phyloP scores from a whole-genome alignment of 2,797 vertebrate species.

The Rhynchotus rufescens region DNA sequence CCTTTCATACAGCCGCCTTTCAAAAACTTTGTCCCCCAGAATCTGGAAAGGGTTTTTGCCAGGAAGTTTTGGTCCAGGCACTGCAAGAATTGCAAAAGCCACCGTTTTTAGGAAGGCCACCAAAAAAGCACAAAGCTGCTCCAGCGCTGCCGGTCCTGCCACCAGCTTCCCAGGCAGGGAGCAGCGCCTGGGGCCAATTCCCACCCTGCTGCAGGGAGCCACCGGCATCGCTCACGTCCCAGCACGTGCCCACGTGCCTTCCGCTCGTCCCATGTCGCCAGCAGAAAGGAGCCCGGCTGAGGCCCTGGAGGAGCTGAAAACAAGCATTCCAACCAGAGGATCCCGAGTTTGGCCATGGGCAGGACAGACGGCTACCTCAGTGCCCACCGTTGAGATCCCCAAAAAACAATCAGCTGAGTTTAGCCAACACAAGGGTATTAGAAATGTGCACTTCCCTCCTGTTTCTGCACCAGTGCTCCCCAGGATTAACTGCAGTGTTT shows the following conservation, averaged over 20 bases:
- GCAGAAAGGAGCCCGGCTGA: fast-evolving
- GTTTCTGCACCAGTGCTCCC: background rate
- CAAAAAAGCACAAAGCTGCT: background rate
- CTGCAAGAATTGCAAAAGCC: conserved; percentile 26
- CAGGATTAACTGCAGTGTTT: fast-evolving
- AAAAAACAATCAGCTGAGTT: background rate
- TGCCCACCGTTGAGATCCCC: background rate
- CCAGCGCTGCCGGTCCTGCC: background rate
- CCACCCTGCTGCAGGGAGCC: fast-evolving
- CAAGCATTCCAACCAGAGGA: background rate
- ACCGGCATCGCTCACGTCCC: background rate
- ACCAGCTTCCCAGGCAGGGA: background rate
- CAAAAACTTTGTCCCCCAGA: conserved; percentile 20
- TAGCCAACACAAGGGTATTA: fast-evolving
- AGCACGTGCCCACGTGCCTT: background rate
- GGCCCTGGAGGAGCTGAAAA: background rate
- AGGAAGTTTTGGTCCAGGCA: background rate
- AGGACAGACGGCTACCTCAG: background rate
- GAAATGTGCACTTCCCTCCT: fast-evolving
- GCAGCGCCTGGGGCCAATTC: background rate
- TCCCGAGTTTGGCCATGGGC: background rate
- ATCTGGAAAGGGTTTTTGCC: background rate
- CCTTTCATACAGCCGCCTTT: background rate
- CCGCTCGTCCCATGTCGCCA: fast-evolving
- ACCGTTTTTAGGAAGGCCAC: conserved; percentile 17